Percentiles rank a stretch among this genome's conserved stretches.
Conservation (phyloP, 2,888 invertebrate species). For the Catocala nupta region DNA sequence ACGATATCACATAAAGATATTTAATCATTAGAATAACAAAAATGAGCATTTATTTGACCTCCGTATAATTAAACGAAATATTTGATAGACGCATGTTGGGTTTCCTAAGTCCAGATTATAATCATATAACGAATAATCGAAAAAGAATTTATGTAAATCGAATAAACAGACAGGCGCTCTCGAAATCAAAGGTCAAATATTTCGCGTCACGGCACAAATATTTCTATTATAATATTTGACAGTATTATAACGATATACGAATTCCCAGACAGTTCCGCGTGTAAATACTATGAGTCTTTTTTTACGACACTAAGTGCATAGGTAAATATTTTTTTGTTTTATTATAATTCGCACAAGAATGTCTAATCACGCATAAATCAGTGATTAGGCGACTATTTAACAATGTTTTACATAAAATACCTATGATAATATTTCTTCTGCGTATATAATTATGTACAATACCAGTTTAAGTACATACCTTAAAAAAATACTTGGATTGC, state of each 20-base stretch:
- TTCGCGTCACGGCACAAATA: constrained; percentile 21
- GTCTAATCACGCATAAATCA: background rate
- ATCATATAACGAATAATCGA: constrained; percentile 7
- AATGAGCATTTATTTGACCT: no score
- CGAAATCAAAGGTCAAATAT: constrained; percentile 38
- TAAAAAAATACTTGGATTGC: background rate
- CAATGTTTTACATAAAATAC: background rate
- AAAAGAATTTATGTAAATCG: constrained; percentile 27
- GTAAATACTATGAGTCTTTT: constrained; percentile 7
- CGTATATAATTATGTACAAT: background rate
- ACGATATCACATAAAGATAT: no score
- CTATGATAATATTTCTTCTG: background rate
- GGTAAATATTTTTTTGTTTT: background rate
- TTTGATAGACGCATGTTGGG: background rate
- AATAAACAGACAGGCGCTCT: constrained; percentile 30
- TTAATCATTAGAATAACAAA: no score
- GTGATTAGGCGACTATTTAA: background rate
- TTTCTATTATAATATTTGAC: constrained; percentile 29
- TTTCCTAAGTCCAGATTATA: background rate
- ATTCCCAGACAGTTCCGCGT: constrained; percentile 39
- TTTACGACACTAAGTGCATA: background rate
- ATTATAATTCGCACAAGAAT: background rate
- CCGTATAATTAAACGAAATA: no score
- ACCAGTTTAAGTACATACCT: background rate
- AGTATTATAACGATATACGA: constrained; percentile 31